phyloP scores from a whole-genome alignment of 2,888 invertebrate species.

The Philereme vetulata region DNA sequence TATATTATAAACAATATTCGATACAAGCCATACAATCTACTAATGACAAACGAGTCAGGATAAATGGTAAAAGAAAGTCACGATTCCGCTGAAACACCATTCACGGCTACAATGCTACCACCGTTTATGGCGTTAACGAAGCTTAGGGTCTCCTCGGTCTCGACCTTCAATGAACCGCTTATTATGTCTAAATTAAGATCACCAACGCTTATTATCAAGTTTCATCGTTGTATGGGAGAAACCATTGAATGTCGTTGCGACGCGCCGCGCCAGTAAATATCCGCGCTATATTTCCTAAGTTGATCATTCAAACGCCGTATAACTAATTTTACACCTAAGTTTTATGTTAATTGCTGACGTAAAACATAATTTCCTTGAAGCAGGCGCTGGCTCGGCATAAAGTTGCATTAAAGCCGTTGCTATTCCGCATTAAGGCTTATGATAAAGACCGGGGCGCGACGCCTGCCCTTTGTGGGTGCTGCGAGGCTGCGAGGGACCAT shows the following conservation, averaged over 20 bases:
- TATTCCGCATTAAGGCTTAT: constrained; percentile 63
- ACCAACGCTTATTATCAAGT: constrained; percentile 42
- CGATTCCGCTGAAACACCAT: constrained; percentile 64
- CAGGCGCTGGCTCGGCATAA: constrained; percentile 53
- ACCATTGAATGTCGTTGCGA: constrained; percentile 16
- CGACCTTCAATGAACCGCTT: constrained; percentile 58
- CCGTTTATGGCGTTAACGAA: constrained; percentile 69
- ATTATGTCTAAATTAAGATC: constrained; percentile 60
- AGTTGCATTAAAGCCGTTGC: constrained; percentile 65
- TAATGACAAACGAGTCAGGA: constrained; percentile 52
- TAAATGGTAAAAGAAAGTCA: constrained; percentile 69
- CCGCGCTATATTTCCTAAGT: constrained; percentile 10
- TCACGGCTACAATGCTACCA: constrained; percentile 61
- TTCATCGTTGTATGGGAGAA: constrained; percentile 34
- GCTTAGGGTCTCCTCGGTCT: constrained; percentile 58
- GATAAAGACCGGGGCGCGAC: constrained; percentile 60
- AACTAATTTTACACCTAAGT: constrained; percentile 48
- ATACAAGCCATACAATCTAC: constrained; percentile 28
- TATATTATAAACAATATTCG: constrained; percentile 29
- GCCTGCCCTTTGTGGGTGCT: constrained; percentile 61
- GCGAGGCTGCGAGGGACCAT: constrained; percentile 55
- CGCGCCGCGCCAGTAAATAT: constrained; percentile 19
- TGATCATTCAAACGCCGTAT: constrained; percentile 27
- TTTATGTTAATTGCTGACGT: constrained; percentile 60
- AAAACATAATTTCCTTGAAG: constrained; percentile 60